Evolutionary conservation across 2,888 invertebrate genomes (phyloP).

Genomic region (Polyommatus icarus): DNA sequence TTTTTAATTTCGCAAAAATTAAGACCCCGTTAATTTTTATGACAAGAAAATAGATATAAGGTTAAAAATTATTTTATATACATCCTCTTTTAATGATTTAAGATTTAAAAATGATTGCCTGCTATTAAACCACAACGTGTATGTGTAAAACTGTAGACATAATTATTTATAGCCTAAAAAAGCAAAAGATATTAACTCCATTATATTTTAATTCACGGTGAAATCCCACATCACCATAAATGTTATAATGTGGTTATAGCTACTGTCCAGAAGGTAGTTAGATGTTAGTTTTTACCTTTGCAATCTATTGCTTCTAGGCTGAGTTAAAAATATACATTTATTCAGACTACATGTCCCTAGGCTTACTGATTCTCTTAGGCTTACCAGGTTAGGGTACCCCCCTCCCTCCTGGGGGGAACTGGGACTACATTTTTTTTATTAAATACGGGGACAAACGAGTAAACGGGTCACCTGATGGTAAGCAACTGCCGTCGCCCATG

Average conservation of each 20-base stretch:
- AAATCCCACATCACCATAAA: background rate
- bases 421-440: too few relatives aligned
- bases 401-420: too few relatives aligned
- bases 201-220: background rate
- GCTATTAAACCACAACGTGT: background rate
- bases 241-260: background rate
- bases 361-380: too few relatives aligned
- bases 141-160: background rate
- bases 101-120: constrained; percentile 29
- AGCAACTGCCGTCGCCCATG: too few relatives aligned
- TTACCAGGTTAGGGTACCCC: too few relatives aligned
- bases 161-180: background rate
- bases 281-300: background rate
- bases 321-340: background rate
- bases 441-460: too few relatives aligned
- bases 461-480: too few relatives aligned
- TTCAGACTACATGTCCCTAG: background rate
- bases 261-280: background rate
- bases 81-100: background rate
- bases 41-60: background rate
- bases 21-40: background rate
- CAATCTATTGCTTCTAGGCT: background rate
- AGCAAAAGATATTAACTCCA: background rate
- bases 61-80: background rate
- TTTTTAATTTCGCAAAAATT: background rate